Conservation (phyloP, 2,113 vertebrate species). For the Chaetorhynchus papuensis region DNA sequence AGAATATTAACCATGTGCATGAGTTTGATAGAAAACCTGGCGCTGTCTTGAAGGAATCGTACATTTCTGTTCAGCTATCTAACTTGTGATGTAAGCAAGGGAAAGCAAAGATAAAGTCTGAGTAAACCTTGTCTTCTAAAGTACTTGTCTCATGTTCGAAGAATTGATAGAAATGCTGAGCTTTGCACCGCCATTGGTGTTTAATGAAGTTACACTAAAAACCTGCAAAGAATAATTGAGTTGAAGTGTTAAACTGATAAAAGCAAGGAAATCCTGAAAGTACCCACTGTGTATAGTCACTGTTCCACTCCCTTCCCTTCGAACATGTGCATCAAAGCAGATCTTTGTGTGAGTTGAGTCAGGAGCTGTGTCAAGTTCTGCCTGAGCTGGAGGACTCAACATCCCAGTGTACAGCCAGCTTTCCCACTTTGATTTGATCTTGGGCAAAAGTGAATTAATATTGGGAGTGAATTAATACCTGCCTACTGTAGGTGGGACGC, state of each 20-base stretch:
- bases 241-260: background rate
- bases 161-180: background rate
- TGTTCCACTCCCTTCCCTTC: background rate
- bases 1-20: background rate
- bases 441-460: background rate
- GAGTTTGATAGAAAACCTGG: background rate
- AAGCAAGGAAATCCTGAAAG: background rate
- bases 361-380: background rate
- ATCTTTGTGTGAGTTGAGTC: background rate
- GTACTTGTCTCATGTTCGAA: background rate
- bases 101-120: background rate
- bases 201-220: background rate
- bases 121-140: background rate
- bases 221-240: background rate
- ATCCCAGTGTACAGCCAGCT: background rate
- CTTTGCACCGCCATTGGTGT: background rate
- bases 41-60: background rate
- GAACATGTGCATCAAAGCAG: background rate
- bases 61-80: background rate
- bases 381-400: background rate
- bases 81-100: background rate
- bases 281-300: accelerated
- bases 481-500: background rate
- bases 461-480: too few species aligned
- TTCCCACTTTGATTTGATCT: background rate